Base-by-base conservation (phyloP, 2,113 vertebrate genomes). In the Tricholaema leucomelas region DNA sequence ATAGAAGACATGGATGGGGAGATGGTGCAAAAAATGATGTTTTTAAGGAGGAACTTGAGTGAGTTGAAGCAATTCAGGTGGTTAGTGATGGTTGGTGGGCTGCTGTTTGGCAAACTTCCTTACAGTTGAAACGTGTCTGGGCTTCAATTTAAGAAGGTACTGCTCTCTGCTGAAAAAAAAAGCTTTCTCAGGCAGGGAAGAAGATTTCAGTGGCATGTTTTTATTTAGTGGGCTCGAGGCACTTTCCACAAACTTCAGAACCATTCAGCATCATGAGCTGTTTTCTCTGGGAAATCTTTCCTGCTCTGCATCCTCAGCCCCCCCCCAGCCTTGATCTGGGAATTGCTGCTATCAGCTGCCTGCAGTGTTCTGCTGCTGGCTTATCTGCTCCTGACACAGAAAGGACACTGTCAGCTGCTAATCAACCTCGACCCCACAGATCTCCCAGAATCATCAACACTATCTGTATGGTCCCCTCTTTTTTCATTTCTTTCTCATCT, bases 321-420 rank as follows among this genome's bases (percentile, higher is more conserved):
- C 86, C 86, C 56, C 5, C 0, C 3, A 77, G 87, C 52, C 63
- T 35, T 60, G 44, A 19, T 87, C 10, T 76, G 93, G 92, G 95
- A 93, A 89, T 80, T 86, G 92, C 87, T 91, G 94, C 81, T 94
- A 93, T 97, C 96, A 90, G 87, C 80, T 79, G 87, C 92, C 83
- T 58, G 54, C 93, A 95, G 90, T 14, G 15, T 20, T 92, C 88
- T 83, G 85, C 87, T 89, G 74, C 60, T 0, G 2, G 56, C 91
- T 95, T 95, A 94, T 96, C 94, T 95, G 30, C 63, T 35, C 10
- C 75, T 31, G 42, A 44, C 75, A 86, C 80, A 80, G 44, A 77
- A 77, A 81, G 87, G 72, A 44, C 78, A 27, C 54, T n/a, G 64
- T 35, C 42, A 81, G 12, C 74, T 44, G 28, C 86, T 93, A 58